phyloP scores from a whole-genome alignment of 1,140 invertebrate genomes.

The Metopolophium dirhodum region DNA sequence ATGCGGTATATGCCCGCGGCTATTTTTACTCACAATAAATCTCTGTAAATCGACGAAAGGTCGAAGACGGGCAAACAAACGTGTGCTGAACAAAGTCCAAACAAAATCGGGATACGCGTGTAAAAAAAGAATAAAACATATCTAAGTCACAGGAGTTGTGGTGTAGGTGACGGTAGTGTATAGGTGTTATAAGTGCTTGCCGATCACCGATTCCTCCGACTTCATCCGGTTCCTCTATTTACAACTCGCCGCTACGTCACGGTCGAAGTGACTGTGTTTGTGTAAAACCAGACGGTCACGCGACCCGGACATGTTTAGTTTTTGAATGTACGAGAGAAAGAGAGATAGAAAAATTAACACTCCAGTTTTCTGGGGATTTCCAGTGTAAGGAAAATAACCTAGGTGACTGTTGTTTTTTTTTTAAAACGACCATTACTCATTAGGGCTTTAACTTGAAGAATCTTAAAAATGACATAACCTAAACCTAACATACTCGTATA shows the following conservation, averaged over 20 bases:
- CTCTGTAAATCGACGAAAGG: neutral
- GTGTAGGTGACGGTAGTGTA: neutral
- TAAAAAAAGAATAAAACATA: neutral
- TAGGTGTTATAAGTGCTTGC: neutral
- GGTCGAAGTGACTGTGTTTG: neutral
- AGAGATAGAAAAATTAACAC: neutral
- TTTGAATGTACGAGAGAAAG: neutral
- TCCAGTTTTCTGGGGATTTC: neutral
- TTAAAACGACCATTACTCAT: slow-evolving; percentile 2
- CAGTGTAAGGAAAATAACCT: neutral
- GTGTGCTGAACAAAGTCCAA: neutral
- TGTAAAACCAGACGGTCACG: neutral
- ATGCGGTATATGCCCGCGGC: too few relatives aligned
- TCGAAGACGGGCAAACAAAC: neutral
- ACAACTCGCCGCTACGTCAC: neutral
- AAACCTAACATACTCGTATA: neutral
- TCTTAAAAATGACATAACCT: neutral
- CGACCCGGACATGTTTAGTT: neutral
- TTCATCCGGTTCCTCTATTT: neutral
- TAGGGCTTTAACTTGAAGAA: too few relatives aligned
- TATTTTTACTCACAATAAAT: neutral
- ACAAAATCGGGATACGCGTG: neutral
- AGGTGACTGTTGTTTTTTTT: slow-evolving; percentile 16
- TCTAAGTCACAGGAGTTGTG: neutral
- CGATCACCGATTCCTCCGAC: neutral